Evolutionary conservation across 2,888 invertebrate genomes (phyloP).

Genomic region (Diaphora mendica): DNA sequence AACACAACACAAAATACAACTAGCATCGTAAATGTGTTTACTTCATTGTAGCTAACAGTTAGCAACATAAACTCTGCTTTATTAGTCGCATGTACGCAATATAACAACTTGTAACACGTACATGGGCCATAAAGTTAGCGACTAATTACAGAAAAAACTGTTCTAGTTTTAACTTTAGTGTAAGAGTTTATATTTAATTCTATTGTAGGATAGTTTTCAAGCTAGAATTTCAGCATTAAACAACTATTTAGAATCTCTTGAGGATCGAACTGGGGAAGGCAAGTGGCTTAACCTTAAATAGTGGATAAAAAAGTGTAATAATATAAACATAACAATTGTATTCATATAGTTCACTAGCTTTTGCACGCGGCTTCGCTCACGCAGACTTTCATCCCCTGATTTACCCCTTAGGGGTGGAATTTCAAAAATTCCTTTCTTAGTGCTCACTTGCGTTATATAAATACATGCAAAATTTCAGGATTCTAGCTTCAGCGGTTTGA

Average conservation of each 20-base stretch:
- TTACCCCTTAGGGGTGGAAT: too few species aligned
- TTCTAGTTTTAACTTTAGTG: neutral
- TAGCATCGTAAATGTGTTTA: slow-evolving; percentile 1
- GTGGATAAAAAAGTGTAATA: neutral
- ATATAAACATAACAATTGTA: neutral
- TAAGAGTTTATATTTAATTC: neutral
- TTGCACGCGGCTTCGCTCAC: too few species aligned
- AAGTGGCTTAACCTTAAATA: neutral
- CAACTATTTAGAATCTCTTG: neutral
- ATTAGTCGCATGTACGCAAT: slow-evolving; percentile 33
- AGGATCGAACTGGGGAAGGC: neutral
- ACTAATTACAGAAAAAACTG: neutral
- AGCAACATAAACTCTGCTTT: slow-evolving; percentile 15
- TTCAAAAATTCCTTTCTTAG: too few species aligned
- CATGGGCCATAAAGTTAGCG: slow-evolving; percentile 20
- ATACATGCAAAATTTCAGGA: too few species aligned
- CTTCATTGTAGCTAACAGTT: slow-evolving; percentile 12
- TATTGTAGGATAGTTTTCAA: neutral
- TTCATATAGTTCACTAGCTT: too few species aligned
- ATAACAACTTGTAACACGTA: slow-evolving; percentile 29
- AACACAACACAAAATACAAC: neutral
- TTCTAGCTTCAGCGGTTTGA: too few species aligned
- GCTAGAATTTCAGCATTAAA: neutral
- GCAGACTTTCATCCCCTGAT: too few species aligned
- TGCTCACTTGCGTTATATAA: too few species aligned